phyloP scores from a whole-genome alignment of 2,888 invertebrate species.

The Pinctada fucata region DNA sequence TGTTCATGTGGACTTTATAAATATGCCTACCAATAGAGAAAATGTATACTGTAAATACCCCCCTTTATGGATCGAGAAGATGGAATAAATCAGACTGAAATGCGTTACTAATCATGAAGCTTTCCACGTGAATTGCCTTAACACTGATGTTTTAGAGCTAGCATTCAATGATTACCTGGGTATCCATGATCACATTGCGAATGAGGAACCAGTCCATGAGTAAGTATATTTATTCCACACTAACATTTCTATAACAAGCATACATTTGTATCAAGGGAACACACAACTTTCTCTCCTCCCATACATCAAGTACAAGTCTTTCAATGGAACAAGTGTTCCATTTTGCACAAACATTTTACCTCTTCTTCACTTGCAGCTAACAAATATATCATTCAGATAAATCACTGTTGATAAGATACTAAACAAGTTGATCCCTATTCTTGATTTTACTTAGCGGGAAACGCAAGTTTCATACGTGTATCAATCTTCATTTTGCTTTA shows the following conservation, averaged over 20 bases:
- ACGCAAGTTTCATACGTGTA: too few species aligned
- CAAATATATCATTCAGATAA: too few species aligned
- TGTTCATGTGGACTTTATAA: conserved; percentile 18
- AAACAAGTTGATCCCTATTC: too few species aligned
- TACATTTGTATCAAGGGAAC: background rate
- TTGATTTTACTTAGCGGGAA: too few species aligned
- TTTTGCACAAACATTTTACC: too few species aligned
- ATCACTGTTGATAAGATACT: too few species aligned
- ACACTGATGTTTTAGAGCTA: conserved; percentile 23
- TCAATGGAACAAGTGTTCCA: too few species aligned
- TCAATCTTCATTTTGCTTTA: too few species aligned
- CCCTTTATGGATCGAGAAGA: background rate
- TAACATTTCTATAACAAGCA: background rate
- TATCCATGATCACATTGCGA: conserved; percentile 16
- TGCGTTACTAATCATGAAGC: conserved; percentile 28
- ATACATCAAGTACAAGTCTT: too few species aligned
- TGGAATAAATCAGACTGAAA: background rate
- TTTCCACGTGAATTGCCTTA: conserved; percentile 26
- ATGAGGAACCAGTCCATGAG: conserved; percentile 13
- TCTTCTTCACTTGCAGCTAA: too few species aligned
- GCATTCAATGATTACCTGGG: conserved; percentile 23
- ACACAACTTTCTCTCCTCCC: too few species aligned
- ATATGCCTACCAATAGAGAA: conserved; percentile 18
- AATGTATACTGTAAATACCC: conserved; percentile 16
- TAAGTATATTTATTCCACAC: conserved; percentile 1